Percentiles rank a stretch among this genome's conserved stretches.
These are phyloP conservation scores for Lipophrys pholis DNA, from an alignment of 2,113 vertebrate genomes.

Conservation along the genomic window DNA sequence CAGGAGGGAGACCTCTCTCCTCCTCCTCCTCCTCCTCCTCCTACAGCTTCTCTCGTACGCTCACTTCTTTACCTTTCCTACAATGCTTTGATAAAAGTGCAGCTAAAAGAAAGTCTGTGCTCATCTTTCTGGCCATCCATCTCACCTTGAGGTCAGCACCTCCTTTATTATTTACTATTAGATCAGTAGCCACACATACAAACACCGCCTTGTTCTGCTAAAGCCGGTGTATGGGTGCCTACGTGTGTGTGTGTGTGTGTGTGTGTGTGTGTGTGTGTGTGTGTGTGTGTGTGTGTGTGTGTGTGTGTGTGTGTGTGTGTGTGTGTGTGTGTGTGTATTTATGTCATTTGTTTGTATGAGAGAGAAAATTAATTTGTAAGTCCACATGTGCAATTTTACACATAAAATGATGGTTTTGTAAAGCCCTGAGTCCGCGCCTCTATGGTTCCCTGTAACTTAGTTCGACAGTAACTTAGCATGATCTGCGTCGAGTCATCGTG, in stretches of 20 bases:
- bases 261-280: not conserved
- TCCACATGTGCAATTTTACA: too few relatives aligned
- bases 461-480: too few relatives aligned
- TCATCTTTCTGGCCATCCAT: constrained; percentile 74
- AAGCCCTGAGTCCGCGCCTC: too few relatives aligned
- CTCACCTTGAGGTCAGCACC: constrained; percentile 76
- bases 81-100: constrained; percentile 82
- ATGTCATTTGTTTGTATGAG: too few relatives aligned
- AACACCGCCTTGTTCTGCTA: constrained; percentile 67
- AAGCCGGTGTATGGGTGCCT: constrained; percentile 54
- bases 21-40: constrained; percentile 53
- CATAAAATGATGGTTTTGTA: too few relatives aligned
- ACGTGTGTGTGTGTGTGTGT: not conserved
- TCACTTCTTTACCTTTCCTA: constrained; percentile 70
- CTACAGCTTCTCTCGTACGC: constrained; percentile 63
- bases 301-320: not conserved
- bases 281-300: not conserved
- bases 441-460: too few relatives aligned
- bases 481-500: too few relatives aligned
- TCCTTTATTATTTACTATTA: constrained; percentile 80
- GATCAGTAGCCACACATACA: constrained; percentile 65
- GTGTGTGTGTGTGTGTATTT: too few relatives aligned
- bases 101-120: constrained; percentile 79
- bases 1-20: constrained; percentile 71
- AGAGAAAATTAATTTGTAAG: too few relatives aligned